Evolutionary conservation across 2,888 invertebrate species (phyloP).

Genomic region (Cephus spinipes): DNA sequence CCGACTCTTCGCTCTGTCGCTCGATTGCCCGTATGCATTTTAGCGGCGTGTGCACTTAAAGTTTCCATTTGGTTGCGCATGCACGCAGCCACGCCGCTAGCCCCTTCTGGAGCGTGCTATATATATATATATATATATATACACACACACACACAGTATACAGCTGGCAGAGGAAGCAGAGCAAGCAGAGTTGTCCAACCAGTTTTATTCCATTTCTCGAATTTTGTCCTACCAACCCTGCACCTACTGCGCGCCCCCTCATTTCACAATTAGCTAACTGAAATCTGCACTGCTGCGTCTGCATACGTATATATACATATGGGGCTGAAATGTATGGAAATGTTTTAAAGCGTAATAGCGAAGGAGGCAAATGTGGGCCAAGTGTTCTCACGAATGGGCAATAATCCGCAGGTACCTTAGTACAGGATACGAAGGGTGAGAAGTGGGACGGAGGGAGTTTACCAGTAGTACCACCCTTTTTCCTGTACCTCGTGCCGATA

Average conservation of each 20-base stretch:
- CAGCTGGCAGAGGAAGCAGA: neutral
- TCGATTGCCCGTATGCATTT: constrained; percentile 28
- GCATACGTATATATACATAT: neutral
- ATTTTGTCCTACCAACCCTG: neutral
- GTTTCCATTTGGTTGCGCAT: constrained; percentile 50
- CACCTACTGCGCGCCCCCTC: neutral
- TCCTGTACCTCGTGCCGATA: neutral
- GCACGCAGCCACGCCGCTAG: constrained; percentile 38
- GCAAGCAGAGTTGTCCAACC: neutral
- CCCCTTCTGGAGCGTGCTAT: neutral
- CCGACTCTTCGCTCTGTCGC: neutral
- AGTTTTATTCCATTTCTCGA: neutral
- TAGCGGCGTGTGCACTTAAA: constrained; percentile 46
- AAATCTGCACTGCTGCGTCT: neutral
- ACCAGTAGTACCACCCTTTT: neutral
- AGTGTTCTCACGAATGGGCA: constrained; percentile 27
- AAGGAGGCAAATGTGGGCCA: constrained; percentile 20
- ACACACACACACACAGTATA: neutral
- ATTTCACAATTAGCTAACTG: neutral
- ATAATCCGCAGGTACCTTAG: constrained; percentile 3
- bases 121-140: no score
- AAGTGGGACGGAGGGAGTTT: neutral
- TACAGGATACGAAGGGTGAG: neutral
- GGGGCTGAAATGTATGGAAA: constrained; percentile 10
- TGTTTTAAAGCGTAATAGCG: constrained; percentile 35